Evolutionary conservation across 1,140 invertebrate species (phyloP).

Genomic region (Drosophila sproati): DNA sequence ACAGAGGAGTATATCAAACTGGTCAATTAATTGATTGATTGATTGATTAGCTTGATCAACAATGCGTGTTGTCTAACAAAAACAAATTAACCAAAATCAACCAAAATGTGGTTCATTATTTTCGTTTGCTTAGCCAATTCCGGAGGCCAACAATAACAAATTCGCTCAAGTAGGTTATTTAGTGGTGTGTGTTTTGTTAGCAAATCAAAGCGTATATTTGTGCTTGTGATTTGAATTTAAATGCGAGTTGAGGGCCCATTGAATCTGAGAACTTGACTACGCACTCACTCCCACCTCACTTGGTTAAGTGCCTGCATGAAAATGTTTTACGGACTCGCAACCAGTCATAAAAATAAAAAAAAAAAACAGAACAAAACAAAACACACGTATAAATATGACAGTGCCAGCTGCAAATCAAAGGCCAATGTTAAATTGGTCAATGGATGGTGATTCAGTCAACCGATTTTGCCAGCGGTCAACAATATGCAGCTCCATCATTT

Average conservation of each 20-base stretch:
- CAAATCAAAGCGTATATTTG: conserved; percentile 39
- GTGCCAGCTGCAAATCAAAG: conserved; percentile 57
- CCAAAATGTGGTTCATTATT: conserved; percentile 41
- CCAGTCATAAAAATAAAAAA: conserved; percentile 4
- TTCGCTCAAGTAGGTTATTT: neutral
- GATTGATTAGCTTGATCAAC: conserved; percentile 44
- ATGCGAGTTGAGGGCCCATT: conserved; percentile 31
- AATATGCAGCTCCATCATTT: conserved; percentile 19
- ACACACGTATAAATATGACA: conserved; percentile 19
- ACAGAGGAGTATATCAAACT: neutral
- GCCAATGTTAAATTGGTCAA: conserved; percentile 37
- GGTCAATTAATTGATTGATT: conserved; percentile 56
- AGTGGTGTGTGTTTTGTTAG: neutral
- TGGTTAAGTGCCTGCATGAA: conserved; percentile 31
- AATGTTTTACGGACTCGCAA: conserved; percentile 43
- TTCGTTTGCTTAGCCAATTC: conserved; percentile 39
- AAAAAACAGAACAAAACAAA: neutral
- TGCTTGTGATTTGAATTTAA: conserved; percentile 58
- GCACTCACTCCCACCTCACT: neutral
- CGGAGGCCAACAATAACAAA: conserved; percentile 27
- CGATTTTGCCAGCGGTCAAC: conserved; percentile 36
- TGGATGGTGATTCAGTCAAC: conserved; percentile 30
- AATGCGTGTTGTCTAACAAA: conserved; percentile 1
- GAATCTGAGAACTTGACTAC: conserved; percentile 1
- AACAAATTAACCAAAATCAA: conserved; percentile 33